Evolutionary conservation across 1,140 invertebrate genomes (phyloP).

Genomic region (Diabrotica undecimpunctata): DNA sequence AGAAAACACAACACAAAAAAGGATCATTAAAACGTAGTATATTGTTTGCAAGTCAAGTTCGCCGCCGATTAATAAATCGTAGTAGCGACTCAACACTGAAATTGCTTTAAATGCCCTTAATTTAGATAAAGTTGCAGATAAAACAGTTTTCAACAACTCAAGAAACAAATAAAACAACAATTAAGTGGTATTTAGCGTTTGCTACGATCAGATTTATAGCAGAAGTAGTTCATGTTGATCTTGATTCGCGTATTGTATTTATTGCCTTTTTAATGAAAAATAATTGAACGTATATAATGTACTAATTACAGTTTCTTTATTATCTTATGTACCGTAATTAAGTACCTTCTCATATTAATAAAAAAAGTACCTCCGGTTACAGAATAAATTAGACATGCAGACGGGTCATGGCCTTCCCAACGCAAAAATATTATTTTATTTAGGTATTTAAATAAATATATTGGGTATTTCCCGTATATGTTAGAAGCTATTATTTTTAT

Average conservation of each 20-base stretch:
- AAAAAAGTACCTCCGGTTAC: not conserved
- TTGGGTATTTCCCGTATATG: not conserved
- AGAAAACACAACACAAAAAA: too few relatives aligned
- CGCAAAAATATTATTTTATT: conserved; percentile 4
- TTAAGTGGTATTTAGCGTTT: not conserved
- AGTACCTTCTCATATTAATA: not conserved
- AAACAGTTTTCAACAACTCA: not conserved
- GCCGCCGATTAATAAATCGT: too few relatives aligned
- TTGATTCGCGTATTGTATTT: conserved; percentile 1
- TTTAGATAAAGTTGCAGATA: not conserved
- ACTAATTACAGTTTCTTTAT: not conserved
- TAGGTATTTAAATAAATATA: conserved; percentile 8
- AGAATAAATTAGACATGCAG: conserved; percentile 1
- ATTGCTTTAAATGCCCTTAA: not conserved
- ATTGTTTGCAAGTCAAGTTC: too few relatives aligned
- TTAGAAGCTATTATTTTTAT: not conserved
- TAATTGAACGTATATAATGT: not conserved
- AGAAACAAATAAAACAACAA: not conserved
- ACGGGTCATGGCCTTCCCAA: not conserved
- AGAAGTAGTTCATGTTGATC: conserved; percentile 2
- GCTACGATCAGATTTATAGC: not conserved
- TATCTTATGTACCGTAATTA: conserved; percentile 2
- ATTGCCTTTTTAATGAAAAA: conserved; percentile 3
- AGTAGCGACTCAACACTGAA: not conserved
- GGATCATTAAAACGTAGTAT: too few relatives aligned